These are phyloP conservation scores for Latrodectus elegans DNA, from an alignment of 2,888 invertebrate genomes.

Conservation along the genomic window DNA sequence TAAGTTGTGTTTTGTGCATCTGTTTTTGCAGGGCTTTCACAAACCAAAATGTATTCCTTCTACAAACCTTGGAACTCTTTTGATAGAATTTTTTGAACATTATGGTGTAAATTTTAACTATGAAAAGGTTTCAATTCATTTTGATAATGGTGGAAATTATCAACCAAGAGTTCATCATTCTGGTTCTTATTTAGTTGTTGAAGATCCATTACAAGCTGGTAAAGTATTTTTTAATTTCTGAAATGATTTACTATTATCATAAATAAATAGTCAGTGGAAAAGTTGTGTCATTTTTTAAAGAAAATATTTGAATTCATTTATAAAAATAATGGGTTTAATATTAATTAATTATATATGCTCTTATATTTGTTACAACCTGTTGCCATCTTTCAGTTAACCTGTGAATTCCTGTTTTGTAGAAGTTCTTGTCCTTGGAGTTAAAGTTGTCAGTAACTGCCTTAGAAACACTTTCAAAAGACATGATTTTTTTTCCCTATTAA, in stretches of 20 bases:
- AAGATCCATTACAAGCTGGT: conserved; percentile 52
- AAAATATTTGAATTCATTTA: too few relatives aligned
- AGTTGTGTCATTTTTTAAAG: too few relatives aligned
- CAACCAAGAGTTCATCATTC: conserved; percentile 1
- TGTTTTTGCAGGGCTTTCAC: conserved; percentile 74
- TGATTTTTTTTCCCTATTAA: too few relatives aligned
- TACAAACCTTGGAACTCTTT: conserved; percentile 91
- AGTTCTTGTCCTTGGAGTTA: too few relatives aligned
- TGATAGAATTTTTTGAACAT: conserved; percentile 97
- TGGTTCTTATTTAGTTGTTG: conserved; percentile 39
- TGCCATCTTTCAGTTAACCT: too few relatives aligned
- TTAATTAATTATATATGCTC: too few relatives aligned
- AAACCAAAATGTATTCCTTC: conserved; percentile 68
- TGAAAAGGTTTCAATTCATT: conserved; percentile 60
- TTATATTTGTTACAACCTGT: too few relatives aligned
- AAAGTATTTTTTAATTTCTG: not conserved
- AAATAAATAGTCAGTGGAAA: too few relatives aligned
- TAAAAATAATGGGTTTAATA: too few relatives aligned
- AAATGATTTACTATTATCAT: not conserved
- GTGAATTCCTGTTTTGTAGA: too few relatives aligned
- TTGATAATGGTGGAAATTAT: conserved; percentile 33
- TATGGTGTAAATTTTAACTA: conserved; percentile 92
- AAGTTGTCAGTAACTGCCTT: too few relatives aligned
- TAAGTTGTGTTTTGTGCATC: not conserved
- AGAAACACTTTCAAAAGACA: too few relatives aligned